Evolutionary conservation across 2,113 vertebrate species (phyloP).

Genomic region (Pseudopipra pipra): DNA sequence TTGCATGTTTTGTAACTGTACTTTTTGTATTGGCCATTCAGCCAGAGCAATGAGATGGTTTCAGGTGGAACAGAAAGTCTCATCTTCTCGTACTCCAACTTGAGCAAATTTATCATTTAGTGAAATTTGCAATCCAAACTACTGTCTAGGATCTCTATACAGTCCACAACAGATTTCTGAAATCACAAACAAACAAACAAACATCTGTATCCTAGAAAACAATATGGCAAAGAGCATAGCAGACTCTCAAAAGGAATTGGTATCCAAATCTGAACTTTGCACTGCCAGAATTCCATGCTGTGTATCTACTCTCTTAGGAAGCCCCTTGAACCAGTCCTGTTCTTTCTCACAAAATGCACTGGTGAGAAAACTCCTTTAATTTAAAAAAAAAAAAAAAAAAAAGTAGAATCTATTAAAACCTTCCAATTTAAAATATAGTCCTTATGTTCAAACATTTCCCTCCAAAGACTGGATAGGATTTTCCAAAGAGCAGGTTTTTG

Average conservation of each 20-base stretch:
- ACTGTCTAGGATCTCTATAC: background rate
- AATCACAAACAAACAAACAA: background rate
- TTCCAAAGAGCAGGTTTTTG: background rate
- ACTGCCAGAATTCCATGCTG: background rate
- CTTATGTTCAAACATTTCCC: background rate
- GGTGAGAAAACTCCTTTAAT: rapidly evolving
- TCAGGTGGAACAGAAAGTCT: background rate
- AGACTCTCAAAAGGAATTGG: background rate
- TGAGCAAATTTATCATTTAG: background rate
- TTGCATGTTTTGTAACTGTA: background rate
- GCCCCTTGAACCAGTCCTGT: background rate
- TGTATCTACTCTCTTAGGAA: background rate
- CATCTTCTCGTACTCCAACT: background rate
- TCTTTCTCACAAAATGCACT: background rate
- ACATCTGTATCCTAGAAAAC: background rate
- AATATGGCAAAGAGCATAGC: background rate
- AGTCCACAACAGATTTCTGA: background rate
- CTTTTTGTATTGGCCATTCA: background rate
- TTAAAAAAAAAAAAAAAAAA: background rate
- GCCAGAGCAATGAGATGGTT: background rate
- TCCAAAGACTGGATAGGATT: background rate
- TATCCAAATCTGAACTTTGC: background rate
- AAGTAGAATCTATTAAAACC: background rate
- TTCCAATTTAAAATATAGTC: background rate
- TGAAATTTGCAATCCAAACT: background rate